A percentile compares a stretch with the other conserved stretches of the same genome.
These are phyloP conservation scores for Coptodon rendalli DNA, from an alignment of 2,113 vertebrate species.

Conservation along the genomic window DNA sequence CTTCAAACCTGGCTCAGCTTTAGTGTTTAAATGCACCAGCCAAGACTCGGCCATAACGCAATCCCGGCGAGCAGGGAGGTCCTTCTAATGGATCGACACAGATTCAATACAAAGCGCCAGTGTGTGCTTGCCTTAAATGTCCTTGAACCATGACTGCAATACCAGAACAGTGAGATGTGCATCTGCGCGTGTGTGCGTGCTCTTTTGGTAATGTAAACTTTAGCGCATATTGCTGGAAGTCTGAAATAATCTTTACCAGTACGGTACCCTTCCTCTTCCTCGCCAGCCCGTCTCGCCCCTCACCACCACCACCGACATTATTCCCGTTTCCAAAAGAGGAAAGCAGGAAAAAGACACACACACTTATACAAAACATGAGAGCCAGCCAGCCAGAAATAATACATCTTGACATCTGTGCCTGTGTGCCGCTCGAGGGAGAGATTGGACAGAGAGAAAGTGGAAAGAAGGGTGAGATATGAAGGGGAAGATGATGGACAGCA, in stretches of 20 bases:
- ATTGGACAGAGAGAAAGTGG: slow-evolving; percentile 35
- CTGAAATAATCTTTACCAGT: slow-evolving; percentile 21
- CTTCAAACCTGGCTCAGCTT: slow-evolving; percentile 40
- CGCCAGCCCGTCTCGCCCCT: neutral
- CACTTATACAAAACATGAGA: slow-evolving; percentile 44
- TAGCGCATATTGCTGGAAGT: neutral
- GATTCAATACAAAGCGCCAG: slow-evolving; percentile 19
- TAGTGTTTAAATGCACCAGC: slow-evolving; percentile 45
- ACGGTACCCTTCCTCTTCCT: neutral
- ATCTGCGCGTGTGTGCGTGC: neutral
- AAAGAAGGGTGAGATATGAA: slow-evolving; percentile 50
- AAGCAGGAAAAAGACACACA: neutral
- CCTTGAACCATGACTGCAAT: slow-evolving; percentile 45
- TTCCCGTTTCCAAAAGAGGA: slow-evolving; percentile 36
- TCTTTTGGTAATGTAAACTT: neutral
- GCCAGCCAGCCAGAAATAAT: slow-evolving; percentile 66
- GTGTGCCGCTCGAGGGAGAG: slow-evolving; percentile 57
- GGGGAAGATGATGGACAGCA: slow-evolving; percentile 63
- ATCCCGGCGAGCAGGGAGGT: slow-evolving; percentile 49
- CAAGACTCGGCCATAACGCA: slow-evolving; percentile 26
- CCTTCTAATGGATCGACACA: slow-evolving; percentile 48
- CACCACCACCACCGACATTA: neutral
- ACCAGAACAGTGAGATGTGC: neutral
- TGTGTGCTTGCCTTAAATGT: slow-evolving; percentile 42
- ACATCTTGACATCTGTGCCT: slow-evolving; percentile 72